phyloP scores from a whole-genome alignment of 2,797 vertebrate genomes.

The Sebastes kiyomatsui region DNA sequence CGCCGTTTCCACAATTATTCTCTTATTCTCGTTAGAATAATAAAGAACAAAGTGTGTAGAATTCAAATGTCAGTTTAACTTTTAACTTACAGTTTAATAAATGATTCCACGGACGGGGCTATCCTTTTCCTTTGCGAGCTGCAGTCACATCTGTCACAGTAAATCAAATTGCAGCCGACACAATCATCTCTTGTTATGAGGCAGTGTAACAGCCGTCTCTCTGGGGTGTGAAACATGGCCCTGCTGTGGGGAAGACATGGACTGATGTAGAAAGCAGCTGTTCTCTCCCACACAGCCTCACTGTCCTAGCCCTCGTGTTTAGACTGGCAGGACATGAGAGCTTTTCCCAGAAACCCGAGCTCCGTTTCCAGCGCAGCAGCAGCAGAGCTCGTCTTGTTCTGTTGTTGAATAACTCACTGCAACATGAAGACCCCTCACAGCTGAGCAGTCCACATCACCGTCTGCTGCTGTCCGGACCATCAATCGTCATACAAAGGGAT shows the following conservation, averaged over 20 bases:
- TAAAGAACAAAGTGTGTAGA: too few species aligned
- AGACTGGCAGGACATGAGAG: slow-evolving; percentile 70
- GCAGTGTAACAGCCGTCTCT: slow-evolving; percentile 16
- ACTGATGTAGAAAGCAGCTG: slow-evolving; percentile 77
- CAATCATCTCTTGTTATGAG: slow-evolving; percentile 31
- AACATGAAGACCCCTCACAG: slow-evolving; percentile 12
- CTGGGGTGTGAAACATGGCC: slow-evolving; percentile 55
- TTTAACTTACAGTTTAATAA: background rate
- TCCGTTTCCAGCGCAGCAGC: slow-evolving; percentile 32
- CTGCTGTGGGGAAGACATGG: slow-evolving; percentile 39
- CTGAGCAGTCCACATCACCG: slow-evolving; percentile 9
- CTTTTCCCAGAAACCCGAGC: slow-evolving; percentile 60
- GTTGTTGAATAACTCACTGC: slow-evolving; percentile 31
- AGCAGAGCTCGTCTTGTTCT: slow-evolving; percentile 37
- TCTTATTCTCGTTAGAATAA: too few species aligned
- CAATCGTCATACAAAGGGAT: background rate
- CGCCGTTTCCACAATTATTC: too few species aligned
- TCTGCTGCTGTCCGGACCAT: slow-evolving; percentile 6
- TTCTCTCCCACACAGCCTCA: slow-evolving; percentile 63
- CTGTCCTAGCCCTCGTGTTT: slow-evolving; percentile 58
- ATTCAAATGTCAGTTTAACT: background rate
- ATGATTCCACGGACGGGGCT: background rate
- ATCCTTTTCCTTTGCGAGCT: background rate
- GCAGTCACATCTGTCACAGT: slow-evolving; percentile 12
- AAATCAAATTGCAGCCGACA: slow-evolving; percentile 28